Percentiles rank a stretch among this genome's conserved stretches.
These are phyloP conservation scores for Cephus nigrinus DNA, from an alignment of 2,888 invertebrate genomes.

Conservation along the genomic window DNA sequence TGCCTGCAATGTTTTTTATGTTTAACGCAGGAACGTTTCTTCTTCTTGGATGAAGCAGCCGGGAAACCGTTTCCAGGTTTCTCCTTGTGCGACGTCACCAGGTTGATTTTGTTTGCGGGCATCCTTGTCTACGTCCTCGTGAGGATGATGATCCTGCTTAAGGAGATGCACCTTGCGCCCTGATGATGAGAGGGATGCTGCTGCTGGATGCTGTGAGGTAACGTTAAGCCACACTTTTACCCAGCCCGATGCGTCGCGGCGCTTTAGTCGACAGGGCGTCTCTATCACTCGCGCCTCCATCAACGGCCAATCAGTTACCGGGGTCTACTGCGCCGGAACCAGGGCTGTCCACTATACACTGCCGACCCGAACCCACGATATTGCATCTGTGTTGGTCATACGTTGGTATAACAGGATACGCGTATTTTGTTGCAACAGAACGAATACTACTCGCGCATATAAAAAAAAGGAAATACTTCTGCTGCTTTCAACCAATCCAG, in stretches of 20 bases:
- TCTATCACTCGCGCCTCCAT: background rate
- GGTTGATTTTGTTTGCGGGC: conserved; percentile 60
- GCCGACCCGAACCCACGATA: background rate
- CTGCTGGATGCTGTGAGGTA: background rate
- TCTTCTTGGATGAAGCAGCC: conserved; percentile 48
- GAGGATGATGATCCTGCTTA: background rate
- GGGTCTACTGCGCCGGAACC: background rate
- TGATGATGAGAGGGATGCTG: background rate
- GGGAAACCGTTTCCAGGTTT: conserved; percentile 48
- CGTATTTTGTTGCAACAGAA: background rate
- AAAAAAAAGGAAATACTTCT: background rate
- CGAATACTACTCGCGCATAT: background rate
- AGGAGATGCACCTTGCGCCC: background rate
- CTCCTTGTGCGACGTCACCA: conserved; percentile 53
- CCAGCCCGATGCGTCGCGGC: background rate
- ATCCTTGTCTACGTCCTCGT: conserved; percentile 26
- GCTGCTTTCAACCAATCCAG: background rate
- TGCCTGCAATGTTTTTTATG: conserved; percentile 59
- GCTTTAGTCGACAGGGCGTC: background rate
- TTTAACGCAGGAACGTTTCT: conserved; percentile 51
- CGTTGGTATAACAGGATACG: background rate
- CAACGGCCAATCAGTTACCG: background rate
- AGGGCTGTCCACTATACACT: background rate
- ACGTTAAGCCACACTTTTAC: background rate
- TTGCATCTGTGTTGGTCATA: too few species aligned